phyloP scores from a whole-genome alignment of 1,140 invertebrate species.

The Galleria mellonella region DNA sequence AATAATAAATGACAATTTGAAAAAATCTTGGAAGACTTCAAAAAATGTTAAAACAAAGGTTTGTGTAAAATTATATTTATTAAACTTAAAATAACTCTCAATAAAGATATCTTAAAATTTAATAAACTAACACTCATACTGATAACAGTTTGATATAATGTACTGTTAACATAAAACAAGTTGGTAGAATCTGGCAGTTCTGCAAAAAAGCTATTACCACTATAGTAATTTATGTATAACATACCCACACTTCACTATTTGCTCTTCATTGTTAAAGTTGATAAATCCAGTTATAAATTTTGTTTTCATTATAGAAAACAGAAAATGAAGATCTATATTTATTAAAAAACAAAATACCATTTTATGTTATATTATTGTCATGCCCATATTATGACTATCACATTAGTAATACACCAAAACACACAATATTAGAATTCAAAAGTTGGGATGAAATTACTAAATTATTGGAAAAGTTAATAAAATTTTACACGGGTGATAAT shows the following conservation, averaged over 20 bases:
- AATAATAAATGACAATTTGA: constrained; percentile 67
- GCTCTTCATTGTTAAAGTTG: too few species aligned
- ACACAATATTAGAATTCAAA: constrained; percentile 77
- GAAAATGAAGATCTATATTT: constrained; percentile 25
- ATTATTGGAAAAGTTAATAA: constrained; percentile 72
- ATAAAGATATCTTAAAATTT: too few species aligned
- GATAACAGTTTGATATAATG: too few species aligned
- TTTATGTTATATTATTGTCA: constrained; percentile 77
- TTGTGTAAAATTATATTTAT: too few species aligned
- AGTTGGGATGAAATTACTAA: constrained; percentile 74
- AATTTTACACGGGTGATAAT: constrained; percentile 45
- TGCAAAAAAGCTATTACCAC: too few species aligned
- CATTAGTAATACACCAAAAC: constrained; percentile 69
- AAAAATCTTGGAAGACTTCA: constrained; percentile 7
- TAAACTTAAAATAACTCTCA: too few species aligned
- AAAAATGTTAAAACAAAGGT: constrained; percentile 31
- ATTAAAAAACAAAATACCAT: constrained; percentile 54
- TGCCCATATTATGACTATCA: constrained; percentile 77
- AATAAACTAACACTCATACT: too few species aligned
- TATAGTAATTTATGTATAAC: too few species aligned
- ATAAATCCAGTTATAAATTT: neutral
- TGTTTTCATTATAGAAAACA: constrained; percentile 12
- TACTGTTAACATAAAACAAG: too few species aligned
- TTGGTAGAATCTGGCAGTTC: too few species aligned
- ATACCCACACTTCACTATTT: too few species aligned